These are phyloP conservation scores for Mythimna loreyi DNA, from an alignment of 2,888 invertebrate species.

Conservation along the genomic window DNA sequence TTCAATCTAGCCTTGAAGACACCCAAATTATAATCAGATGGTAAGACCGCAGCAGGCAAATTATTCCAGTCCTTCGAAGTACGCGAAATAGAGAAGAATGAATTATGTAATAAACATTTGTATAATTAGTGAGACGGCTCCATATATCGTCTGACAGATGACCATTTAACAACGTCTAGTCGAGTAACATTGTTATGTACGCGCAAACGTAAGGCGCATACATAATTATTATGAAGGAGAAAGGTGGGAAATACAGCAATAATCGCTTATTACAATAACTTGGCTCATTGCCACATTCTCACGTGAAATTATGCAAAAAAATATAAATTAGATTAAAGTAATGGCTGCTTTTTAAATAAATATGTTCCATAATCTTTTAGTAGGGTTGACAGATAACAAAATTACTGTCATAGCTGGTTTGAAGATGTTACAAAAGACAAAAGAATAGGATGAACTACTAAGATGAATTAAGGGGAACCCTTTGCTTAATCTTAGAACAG, in stretches of 20 bases:
- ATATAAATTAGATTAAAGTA: slow-evolving; percentile 31
- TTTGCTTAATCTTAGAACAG: not conserved
- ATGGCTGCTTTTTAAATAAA: not conserved
- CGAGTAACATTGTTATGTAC: slow-evolving; percentile 56
- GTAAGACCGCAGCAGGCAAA: too few species aligned
- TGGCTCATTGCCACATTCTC: slow-evolving; percentile 46
- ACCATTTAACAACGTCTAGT: slow-evolving; percentile 50
- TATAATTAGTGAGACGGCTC: slow-evolving; percentile 54
- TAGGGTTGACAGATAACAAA: too few species aligned
- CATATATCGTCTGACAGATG: slow-evolving; percentile 45
- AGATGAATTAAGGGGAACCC: not conserved
- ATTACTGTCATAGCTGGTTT: too few species aligned
- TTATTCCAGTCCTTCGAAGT: too few species aligned
- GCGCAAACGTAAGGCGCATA: slow-evolving; percentile 52
- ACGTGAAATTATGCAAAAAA: slow-evolving; percentile 20
- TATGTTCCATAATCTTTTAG: not conserved
- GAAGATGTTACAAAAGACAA: not conserved
- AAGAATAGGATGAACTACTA: not conserved
- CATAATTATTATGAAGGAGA: slow-evolving; percentile 59
- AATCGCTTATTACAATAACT: slow-evolving; percentile 41
- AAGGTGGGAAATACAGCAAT: slow-evolving; percentile 54
- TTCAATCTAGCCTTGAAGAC: too few species aligned
- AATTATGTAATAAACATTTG: slow-evolving; percentile 54
- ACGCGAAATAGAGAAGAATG: slow-evolving; percentile 44
- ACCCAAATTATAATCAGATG: too few species aligned